Conservation (phyloP, 2,888 invertebrate species). For the Drosophila meridionalis region DNA sequence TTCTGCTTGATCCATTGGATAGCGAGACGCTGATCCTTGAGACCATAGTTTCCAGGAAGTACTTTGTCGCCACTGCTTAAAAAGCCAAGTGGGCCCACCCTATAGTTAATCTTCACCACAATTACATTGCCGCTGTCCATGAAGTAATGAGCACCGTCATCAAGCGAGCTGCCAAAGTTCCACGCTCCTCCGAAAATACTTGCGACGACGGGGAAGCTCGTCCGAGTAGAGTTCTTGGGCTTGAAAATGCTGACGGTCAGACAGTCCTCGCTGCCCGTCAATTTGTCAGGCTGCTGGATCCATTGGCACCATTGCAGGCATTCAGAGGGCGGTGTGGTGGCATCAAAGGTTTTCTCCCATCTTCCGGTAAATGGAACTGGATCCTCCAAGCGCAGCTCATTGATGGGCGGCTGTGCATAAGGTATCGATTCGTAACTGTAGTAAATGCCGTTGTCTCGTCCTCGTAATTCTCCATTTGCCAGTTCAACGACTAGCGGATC, state of each 20-base stretch:
- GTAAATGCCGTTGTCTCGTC: conserved; percentile 81
- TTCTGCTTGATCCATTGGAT: conserved; percentile 54
- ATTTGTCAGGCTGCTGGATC: conserved; percentile 57
- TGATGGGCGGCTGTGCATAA: conserved; percentile 88
- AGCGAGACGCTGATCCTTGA: conserved; percentile 60
- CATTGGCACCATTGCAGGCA: conserved; percentile 89
- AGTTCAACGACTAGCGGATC: conserved; percentile 62
- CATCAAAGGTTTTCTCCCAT: conserved; percentile 83
- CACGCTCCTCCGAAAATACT: conserved; percentile 90
- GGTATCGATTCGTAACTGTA: conserved; percentile 89
- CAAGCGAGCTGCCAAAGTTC: conserved; percentile 87
- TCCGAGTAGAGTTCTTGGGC: conserved; percentile 81
- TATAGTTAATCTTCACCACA: conserved; percentile 89
- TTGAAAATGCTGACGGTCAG: conserved; percentile 88
- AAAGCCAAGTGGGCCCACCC: conserved; percentile 90
- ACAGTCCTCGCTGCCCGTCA: conserved; percentile 89
- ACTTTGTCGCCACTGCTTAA: conserved; percentile 90
- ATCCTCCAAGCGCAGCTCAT: conserved; percentile 87
- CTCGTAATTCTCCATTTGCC: conserved; percentile 73
- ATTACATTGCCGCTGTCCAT: conserved; percentile 88
- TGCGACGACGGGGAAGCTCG: conserved; percentile 87
- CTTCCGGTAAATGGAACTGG: conserved; percentile 60
- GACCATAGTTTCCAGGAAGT: conserved; percentile 85
- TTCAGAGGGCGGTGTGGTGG: conserved; percentile 86
- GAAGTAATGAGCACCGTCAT: conserved; percentile 86